A percentile compares a stretch with the other conserved stretches of the same genome.
Evolutionary conservation across 2,113 vertebrate genomes (phyloP).

Genomic region (Hypomesus transpacificus): DNA sequence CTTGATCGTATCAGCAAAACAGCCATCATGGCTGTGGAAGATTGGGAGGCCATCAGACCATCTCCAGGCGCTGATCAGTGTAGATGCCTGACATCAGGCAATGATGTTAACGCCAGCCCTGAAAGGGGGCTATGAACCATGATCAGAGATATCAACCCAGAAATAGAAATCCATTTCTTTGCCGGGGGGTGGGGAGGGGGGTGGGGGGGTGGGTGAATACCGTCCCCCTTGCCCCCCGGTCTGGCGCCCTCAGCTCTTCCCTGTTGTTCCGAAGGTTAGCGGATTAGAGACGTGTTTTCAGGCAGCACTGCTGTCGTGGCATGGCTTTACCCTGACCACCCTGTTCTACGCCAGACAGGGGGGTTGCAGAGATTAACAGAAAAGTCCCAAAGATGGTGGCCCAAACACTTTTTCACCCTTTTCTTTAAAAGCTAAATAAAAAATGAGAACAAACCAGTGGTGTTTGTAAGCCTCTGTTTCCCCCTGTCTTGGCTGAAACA

Average conservation of each 20-base stretch:
- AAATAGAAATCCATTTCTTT: slow-evolving; percentile 80
- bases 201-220: slow-evolving; percentile 61
- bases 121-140: slow-evolving; percentile 77
- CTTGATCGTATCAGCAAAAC: slow-evolving; percentile 75
- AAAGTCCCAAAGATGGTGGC: slow-evolving; percentile 65
- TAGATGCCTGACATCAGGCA: slow-evolving; percentile 71
- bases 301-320: slow-evolving; percentile 68
- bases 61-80: slow-evolving; percentile 72
- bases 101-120: slow-evolving; percentile 74
- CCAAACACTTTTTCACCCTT: slow-evolving; percentile 50
- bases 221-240: slow-evolving; percentile 67
- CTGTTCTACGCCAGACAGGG: slow-evolving; percentile 40
- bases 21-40: slow-evolving; percentile 71
- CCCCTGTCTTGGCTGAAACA: slow-evolving; percentile 42
- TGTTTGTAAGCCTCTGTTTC: slow-evolving; percentile 58
- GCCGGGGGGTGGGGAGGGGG: slow-evolving; percentile 43
- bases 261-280: slow-evolving; percentile 75
- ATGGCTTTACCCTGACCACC: slow-evolving; percentile 66
- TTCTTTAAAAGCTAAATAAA: slow-evolving; percentile 63
- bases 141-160: slow-evolving; percentile 78
- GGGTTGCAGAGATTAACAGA: slow-evolving; percentile 64
- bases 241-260: slow-evolving; percentile 7
- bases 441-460: slow-evolving; percentile 70
- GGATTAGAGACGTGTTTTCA: slow-evolving; percentile 72
- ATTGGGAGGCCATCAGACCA: slow-evolving; percentile 75